phyloP scores from a whole-genome alignment of 2,113 vertebrate species.

The Pithys albifrons region DNA sequence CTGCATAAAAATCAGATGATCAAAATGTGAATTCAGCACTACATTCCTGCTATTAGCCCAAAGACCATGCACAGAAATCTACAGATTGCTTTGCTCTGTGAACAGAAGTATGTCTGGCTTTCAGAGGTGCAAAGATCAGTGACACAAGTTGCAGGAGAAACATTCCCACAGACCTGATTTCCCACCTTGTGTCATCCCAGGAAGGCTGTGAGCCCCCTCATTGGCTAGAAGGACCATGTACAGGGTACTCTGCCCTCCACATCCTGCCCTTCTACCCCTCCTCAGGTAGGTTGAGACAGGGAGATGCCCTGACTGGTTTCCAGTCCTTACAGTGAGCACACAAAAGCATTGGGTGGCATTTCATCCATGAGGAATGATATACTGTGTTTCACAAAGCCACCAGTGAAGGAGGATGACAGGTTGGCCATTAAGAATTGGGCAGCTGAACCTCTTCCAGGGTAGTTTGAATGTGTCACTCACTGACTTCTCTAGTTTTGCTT shows the following conservation, averaged over 20 bases:
- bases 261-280: background rate
- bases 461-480: background rate
- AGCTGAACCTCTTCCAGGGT: background rate
- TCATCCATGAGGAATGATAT: background rate
- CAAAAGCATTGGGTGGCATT: background rate
- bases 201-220: background rate
- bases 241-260: background rate
- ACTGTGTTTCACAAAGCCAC: background rate
- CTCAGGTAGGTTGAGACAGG: background rate
- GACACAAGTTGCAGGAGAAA: background rate
- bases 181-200: background rate
- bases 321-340: background rate
- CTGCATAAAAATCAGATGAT: background rate
- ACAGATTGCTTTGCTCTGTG: background rate
- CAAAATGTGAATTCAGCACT: background rate
- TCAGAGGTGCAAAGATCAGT: background rate
- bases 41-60: background rate
- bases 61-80: background rate
- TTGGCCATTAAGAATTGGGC: background rate
- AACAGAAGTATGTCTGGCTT: background rate
- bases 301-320: background rate
- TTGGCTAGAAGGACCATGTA: background rate
- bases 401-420: background rate
- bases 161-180: background rate
- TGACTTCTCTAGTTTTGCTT: background rate